Evolutionary conservation across 1,140 invertebrate species (phyloP).

Genomic region (Drosophila takahashii): DNA sequence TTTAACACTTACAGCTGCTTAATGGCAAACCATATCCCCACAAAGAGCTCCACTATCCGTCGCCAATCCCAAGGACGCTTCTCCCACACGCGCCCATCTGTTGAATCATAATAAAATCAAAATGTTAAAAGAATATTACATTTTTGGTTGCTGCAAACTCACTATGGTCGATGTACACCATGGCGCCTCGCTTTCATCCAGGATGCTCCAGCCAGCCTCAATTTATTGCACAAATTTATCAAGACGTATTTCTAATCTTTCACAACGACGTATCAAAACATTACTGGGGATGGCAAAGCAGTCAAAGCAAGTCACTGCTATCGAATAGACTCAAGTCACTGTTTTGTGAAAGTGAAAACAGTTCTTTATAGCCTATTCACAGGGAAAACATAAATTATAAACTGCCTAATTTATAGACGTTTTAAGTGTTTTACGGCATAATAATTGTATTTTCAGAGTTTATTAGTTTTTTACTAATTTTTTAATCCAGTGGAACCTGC

Average conservation of each 20-base stretch:
- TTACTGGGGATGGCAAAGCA: neutral
- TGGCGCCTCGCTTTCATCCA: slow-evolving; percentile 8
- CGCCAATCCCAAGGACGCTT: slow-evolving; percentile 70
- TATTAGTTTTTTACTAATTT: no score
- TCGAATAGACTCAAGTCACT: neutral
- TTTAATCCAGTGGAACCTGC: no score
- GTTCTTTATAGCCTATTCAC: neutral
- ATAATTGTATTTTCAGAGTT: no score
- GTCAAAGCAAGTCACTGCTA: neutral
- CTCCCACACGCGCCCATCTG: slow-evolving; percentile 75
- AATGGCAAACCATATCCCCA: slow-evolving; percentile 59
- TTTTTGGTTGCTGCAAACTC: slow-evolving; percentile 10
- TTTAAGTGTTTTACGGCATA: no score
- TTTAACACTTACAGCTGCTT: slow-evolving; percentile 57
- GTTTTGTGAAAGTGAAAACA: neutral
- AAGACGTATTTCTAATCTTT: neutral
- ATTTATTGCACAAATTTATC: slow-evolving; percentile 5
- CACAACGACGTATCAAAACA: neutral
- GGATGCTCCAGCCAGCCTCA: neutral
- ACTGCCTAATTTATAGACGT: no score
- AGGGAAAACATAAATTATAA: no score
- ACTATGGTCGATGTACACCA: slow-evolving; percentile 59
- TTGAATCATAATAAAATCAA: neutral
- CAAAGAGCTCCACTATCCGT: slow-evolving; percentile 61
- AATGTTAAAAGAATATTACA: neutral